phyloP scores from a whole-genome alignment of 1,140 invertebrate species.

The Diachasma alloeum region DNA sequence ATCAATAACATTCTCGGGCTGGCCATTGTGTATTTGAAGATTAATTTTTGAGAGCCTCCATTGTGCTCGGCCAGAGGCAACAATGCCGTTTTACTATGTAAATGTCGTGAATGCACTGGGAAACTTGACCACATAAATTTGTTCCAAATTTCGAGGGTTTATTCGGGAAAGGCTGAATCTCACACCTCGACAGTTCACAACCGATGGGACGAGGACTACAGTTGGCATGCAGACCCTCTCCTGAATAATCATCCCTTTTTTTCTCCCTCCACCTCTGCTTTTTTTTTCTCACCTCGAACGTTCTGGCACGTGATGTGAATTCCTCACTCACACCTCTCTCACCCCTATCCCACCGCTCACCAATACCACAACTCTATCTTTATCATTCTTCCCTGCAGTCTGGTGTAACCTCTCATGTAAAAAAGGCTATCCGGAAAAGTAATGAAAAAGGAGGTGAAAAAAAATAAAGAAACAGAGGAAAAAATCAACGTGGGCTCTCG shows the following conservation, averaged over 20 bases:
- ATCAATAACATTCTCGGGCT: no score
- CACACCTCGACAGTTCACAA: not conserved
- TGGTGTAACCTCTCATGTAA: not conserved
- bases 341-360: not conserved
- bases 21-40: no score
- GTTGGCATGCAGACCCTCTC: not conserved
- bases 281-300: constrained; percentile 8
- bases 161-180: not conserved
- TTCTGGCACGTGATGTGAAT: constrained; percentile 28
- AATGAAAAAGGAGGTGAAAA: not conserved
- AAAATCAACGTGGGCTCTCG: not conserved
- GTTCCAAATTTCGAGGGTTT: not conserved
- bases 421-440: not conserved
- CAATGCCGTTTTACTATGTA: no score
- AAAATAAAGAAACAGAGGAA: not conserved
- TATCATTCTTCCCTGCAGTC: not conserved
- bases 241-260: constrained; percentile 10
- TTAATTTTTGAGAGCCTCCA: no score
- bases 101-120: no score
- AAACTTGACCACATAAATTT: not conserved
- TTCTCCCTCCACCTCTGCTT: not conserved
- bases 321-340: not conserved
- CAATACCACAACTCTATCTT: not conserved
- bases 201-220: not conserved
- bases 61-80: no score